These are phyloP conservation scores for Brachyptera putata DNA, from an alignment of 2,888 invertebrate species.

Conservation along the genomic window DNA sequence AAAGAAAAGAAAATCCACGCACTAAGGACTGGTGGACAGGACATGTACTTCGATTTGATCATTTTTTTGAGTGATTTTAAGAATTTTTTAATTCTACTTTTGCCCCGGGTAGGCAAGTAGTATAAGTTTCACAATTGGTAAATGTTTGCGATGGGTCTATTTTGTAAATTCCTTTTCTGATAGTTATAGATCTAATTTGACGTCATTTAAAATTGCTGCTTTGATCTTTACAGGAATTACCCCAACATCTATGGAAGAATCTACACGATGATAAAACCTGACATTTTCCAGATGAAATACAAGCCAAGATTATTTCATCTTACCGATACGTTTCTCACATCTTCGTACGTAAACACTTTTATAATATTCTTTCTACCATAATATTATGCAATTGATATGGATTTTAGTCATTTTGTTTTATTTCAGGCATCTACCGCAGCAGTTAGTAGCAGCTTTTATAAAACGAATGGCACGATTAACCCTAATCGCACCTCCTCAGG, in stretches of 20 bases:
- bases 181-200: too few species aligned
- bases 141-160: too few species aligned
- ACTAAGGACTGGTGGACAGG: too few species aligned
- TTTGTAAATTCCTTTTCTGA: too few species aligned
- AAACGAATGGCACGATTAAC: conserved; percentile 83
- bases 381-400: conserved; percentile 23
- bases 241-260: conserved; percentile 92
- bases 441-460: conserved; percentile 87
- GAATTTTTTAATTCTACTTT: too few species aligned
- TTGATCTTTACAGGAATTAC: conserved; percentile 61
- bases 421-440: conserved; percentile 86
- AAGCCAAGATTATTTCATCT: conserved; percentile 84
- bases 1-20: too few species aligned
- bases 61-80: too few species aligned
- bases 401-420: too few species aligned
- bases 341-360: conserved; percentile 67
- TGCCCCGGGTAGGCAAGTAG: too few species aligned
- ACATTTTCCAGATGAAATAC: conserved; percentile 86
- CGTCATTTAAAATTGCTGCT: too few species aligned
- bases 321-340: conserved; percentile 85
- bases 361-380: background rate
- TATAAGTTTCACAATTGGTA: too few species aligned
- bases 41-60: too few species aligned
- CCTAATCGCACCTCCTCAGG: conserved; percentile 76
- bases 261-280: conserved; percentile 90